Conservation (phyloP, 2,888 invertebrate species). For the Electrophaes corylata region DNA sequence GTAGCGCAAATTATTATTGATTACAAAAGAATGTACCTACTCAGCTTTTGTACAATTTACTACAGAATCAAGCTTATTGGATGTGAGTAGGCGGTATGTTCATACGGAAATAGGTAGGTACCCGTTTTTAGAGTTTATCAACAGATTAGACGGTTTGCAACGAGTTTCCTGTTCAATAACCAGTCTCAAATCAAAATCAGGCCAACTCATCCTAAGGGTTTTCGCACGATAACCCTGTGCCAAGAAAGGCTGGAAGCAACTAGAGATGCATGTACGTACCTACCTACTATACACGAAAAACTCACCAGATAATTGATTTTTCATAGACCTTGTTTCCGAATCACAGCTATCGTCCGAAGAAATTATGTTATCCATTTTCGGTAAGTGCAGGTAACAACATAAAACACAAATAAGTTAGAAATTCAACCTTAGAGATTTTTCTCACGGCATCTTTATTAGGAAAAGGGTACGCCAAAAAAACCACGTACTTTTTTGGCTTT, state of each 20-base stretch:
- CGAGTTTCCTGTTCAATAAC: too few species aligned
- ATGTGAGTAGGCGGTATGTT: too few species aligned
- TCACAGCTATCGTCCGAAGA: constrained; percentile 76
- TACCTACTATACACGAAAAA: neutral
- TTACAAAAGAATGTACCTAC: neutral
- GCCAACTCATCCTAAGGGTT: too few species aligned
- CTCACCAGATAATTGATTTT: constrained; percentile 69
- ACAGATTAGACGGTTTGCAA: too few species aligned
- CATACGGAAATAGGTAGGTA: neutral
- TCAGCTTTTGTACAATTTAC: neutral
- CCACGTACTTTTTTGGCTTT: constrained; percentile 1
- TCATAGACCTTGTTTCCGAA: constrained; percentile 71
- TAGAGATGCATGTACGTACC: too few species aligned
- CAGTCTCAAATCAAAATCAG: neutral
- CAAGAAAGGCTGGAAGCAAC: too few species aligned
- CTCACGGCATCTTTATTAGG: constrained; percentile 3
- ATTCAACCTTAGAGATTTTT: neutral
- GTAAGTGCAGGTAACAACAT: constrained; percentile 20
- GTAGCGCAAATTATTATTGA: neutral
- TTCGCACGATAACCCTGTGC: too few species aligned
- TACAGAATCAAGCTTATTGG: too few species aligned
- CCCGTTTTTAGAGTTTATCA: neutral
- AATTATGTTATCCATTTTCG: constrained; percentile 50
- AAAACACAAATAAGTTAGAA: constrained; percentile 20
- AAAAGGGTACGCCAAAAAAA: constrained; percentile 4